A percentile compares a stretch with the other conserved stretches of the same genome.
These are phyloP conservation scores for Drosophila takahashii DNA, from an alignment of 1,140 invertebrate genomes.

Conservation along the genomic window DNA sequence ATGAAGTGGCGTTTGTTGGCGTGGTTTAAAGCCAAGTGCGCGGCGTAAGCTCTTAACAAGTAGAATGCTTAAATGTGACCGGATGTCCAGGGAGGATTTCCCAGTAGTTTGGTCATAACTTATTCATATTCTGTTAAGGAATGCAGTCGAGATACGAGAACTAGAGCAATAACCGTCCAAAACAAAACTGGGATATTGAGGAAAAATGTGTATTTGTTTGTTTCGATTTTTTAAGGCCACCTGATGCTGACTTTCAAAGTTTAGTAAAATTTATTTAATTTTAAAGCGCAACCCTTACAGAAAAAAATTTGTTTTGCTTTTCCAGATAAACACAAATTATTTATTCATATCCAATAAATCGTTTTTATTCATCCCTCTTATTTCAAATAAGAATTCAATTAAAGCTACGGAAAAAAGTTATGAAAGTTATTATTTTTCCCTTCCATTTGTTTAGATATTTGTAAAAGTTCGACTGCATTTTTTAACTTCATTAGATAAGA, in stretches of 20 bases:
- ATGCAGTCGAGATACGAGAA: background rate
- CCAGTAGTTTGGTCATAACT: slow-evolving; percentile 6
- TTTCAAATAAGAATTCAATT: too few relatives aligned
- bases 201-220: background rate
- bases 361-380: too few relatives aligned
- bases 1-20: slow-evolving; percentile 79
- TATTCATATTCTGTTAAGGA: slow-evolving; percentile 19
- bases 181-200: background rate
- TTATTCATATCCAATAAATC: too few relatives aligned
- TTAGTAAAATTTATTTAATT: background rate
- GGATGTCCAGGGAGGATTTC: slow-evolving; percentile 33
- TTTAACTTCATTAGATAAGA: slow-evolving; percentile 3
- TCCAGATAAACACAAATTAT: background rate
- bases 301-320: too few relatives aligned
- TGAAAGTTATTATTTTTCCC: too few relatives aligned
- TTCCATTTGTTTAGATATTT: background rate
- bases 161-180: background rate
- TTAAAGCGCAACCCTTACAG: too few relatives aligned
- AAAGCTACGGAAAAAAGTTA: too few relatives aligned
- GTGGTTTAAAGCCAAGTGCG: slow-evolving; percentile 77
- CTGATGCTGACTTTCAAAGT: background rate
- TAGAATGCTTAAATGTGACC: slow-evolving; percentile 72
- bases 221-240: background rate
- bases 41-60: slow-evolving; percentile 79
- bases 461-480: background rate